A percentile compares a stretch with the other conserved stretches of the same genome.
Evolutionary conservation across 2,113 vertebrate species (phyloP).

Genomic region (Cercocebus atys): DNA sequence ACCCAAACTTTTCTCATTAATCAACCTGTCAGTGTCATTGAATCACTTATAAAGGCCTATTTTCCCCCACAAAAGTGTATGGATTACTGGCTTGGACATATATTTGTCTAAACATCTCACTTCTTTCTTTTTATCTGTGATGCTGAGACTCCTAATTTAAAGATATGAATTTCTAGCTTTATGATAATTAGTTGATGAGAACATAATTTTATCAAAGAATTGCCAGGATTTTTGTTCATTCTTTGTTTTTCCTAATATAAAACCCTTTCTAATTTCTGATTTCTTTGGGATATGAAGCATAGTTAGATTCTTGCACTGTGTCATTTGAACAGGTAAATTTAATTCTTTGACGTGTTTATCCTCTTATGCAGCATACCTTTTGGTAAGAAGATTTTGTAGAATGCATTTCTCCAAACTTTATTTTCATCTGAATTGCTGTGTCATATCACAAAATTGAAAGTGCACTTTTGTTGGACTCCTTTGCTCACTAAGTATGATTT

Average conservation of each 20-base stretch:
- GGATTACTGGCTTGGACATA: background rate
- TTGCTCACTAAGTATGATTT: background rate
- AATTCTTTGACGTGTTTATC: slow-evolving; percentile 29
- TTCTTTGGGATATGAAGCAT: background rate
- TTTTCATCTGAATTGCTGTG: slow-evolving; percentile 41
- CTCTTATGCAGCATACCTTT: background rate
- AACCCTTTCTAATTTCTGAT: slow-evolving; percentile 26
- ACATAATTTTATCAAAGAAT: slow-evolving; percentile 23
- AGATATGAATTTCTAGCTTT: slow-evolving; percentile 6
- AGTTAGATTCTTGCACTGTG: background rate
- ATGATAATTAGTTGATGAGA: slow-evolving; percentile 38
- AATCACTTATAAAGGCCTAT: background rate
- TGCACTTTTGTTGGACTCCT: background rate
- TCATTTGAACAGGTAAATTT: slow-evolving; percentile 25
- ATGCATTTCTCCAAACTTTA: background rate
- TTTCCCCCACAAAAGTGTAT: background rate
- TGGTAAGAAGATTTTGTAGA: slow-evolving; percentile 20
- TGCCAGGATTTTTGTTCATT: background rate
- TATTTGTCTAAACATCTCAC: background rate
- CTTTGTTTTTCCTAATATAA: slow-evolving; percentile 25
- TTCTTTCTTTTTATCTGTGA: background rate
- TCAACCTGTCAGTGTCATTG: background rate
- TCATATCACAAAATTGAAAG: background rate
- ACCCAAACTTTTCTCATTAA: slow-evolving; percentile 9
- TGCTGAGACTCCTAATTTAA: background rate